Evolutionary conservation across 2,888 invertebrate species (phyloP).

Genomic region (Dicycla oo): DNA sequence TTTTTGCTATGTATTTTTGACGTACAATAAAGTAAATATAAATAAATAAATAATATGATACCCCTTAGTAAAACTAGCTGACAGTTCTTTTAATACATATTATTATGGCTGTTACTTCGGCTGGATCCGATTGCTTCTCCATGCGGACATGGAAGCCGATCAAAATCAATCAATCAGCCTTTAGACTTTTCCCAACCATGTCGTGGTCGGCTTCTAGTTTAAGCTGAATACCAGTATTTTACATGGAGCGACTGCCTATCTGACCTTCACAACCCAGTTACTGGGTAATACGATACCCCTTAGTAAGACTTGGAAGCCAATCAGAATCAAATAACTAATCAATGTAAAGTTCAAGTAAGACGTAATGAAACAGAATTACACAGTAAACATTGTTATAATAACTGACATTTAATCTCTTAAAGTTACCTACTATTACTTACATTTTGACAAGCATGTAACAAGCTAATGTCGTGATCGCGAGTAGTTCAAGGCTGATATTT

Average conservation of each 20-base stretch:
- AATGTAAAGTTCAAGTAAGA: constrained; percentile 50
- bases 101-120: neutral
- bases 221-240: too few relatives aligned
- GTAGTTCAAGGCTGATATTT: constrained; percentile 39
- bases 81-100: too few relatives aligned
- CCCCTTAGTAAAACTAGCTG: too few relatives aligned
- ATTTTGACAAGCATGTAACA: constrained; percentile 20
- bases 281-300: too few relatives aligned
- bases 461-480: constrained; percentile 41
- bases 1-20: too few relatives aligned
- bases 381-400: neutral
- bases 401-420: constrained; percentile 1
- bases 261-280: too few relatives aligned
- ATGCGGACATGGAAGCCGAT: neutral
- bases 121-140: neutral
- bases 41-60: too few relatives aligned
- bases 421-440: neutral
- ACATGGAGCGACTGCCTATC: too few relatives aligned
- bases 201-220: too few relatives aligned
- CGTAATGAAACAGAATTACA: constrained; percentile 7
- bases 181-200: too few relatives aligned
- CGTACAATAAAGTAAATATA: too few relatives aligned
- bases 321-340: neutral
- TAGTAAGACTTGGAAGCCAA: neutral
- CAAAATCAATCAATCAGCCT: too few relatives aligned